Percentiles rank a stretch among this genome's conserved stretches.
Conservation (phyloP, 2,113 vertebrate genomes). For the Tyrannus savana region DNA sequence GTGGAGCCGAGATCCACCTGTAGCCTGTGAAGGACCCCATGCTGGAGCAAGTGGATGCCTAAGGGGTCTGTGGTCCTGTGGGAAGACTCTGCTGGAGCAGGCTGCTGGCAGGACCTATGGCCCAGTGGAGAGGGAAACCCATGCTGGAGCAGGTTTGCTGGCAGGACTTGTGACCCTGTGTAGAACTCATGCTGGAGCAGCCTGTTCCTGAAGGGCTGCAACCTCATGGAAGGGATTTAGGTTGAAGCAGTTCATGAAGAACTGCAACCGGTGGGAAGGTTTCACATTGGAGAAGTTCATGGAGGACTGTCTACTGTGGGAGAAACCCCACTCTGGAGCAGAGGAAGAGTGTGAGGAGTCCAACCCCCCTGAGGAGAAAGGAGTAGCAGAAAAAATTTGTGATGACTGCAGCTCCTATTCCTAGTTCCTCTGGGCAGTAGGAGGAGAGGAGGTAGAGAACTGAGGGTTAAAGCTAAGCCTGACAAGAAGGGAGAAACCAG, state of each 20-base stretch:
- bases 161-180: background rate
- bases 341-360: background rate
- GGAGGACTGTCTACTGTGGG: background rate
- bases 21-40: background rate
- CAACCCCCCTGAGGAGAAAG: background rate
- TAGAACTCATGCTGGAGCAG: background rate
- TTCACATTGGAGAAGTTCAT: background rate
- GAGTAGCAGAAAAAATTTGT: background rate
- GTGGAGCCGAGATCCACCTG: background rate
- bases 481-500: background rate
- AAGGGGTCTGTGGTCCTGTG: too few relatives aligned
- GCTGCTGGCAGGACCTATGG: background rate
- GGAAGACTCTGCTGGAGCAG: background rate
- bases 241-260: background rate
- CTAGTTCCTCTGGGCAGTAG: background rate
- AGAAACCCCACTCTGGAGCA: background rate
- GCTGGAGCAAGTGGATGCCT: background rate
- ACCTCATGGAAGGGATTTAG: background rate
- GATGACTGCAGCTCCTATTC: background rate
- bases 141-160: background rate
- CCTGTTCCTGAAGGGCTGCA: background rate
- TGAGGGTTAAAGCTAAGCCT: background rate
- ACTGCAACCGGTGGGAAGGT: background rate
- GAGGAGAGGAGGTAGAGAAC: background rate
- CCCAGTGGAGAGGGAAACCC: too few relatives aligned